These are phyloP conservation scores for Edolisoma coerulescens DNA, from an alignment of 2,113 vertebrate species.

Conservation along the genomic window DNA sequence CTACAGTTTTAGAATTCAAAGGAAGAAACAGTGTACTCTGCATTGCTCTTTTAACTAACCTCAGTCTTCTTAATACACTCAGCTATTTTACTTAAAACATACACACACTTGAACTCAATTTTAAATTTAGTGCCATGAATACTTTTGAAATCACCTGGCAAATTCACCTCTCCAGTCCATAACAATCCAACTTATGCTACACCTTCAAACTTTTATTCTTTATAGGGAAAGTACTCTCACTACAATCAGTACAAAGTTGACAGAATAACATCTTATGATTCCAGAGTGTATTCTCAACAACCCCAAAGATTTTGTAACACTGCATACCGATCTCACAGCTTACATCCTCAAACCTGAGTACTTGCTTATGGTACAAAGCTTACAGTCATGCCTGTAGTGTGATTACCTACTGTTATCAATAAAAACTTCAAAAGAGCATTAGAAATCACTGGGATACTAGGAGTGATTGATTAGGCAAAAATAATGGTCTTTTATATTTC, in stretches of 20 bases:
- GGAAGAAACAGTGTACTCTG: not conserved
- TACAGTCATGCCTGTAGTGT: not conserved
- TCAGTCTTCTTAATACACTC: not conserved
- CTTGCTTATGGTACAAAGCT: not conserved
- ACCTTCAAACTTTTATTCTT: not conserved
- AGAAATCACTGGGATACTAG: not conserved
- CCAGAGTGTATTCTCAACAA: not conserved
- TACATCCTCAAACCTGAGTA: not conserved
- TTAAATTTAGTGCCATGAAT: not conserved
- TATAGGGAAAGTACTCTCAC: not conserved
- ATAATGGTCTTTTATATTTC: not conserved
- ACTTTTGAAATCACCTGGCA: not conserved
- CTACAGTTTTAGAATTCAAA: not conserved
- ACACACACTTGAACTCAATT: not conserved
- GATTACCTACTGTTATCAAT: not conserved
- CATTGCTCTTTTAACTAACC: not conserved
- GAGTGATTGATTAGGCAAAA: not conserved
- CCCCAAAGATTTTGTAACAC: not conserved
- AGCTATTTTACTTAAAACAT: not conserved
- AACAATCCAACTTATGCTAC: not conserved
- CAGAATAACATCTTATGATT: not conserved
- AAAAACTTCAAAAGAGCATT: not conserved
- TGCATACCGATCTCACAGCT: not conserved
- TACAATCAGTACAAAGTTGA: not conserved
- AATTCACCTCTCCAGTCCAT: fast-evolving